Evolutionary conservation across 2,888 invertebrate species (phyloP).

Genomic region (Sinodicranocentrus sp.): DNA sequence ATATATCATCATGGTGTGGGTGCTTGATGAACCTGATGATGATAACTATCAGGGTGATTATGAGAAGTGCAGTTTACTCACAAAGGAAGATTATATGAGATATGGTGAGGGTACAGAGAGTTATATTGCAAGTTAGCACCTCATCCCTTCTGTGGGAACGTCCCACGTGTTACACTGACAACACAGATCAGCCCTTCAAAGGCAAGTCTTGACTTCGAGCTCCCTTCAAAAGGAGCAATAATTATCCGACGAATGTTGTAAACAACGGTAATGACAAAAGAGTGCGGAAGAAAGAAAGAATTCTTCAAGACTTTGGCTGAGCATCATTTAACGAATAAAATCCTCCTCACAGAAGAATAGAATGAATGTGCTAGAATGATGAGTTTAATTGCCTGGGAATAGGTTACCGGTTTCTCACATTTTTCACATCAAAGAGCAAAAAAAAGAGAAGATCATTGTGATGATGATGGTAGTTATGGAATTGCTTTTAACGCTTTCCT

Average conservation of each 20-base stretch:
- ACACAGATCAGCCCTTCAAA: slow-evolving; percentile 40
- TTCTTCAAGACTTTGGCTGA: no score
- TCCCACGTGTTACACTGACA: slow-evolving; percentile 61
- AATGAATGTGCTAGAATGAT: background rate
- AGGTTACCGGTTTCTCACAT: slow-evolving; percentile 66
- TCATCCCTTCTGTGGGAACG: slow-evolving; percentile 59
- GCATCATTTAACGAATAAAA: no score
- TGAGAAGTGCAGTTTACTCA: slow-evolving; percentile 42
- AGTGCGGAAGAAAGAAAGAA: slow-evolving; percentile 43
- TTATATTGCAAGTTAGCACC: slow-evolving; percentile 67
- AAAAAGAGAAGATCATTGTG: slow-evolving; percentile 17
- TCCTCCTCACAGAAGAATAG: slow-evolving; percentile 28
- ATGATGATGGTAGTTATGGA: slow-evolving; percentile 6
- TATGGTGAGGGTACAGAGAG: background rate
- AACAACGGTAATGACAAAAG: slow-evolving; percentile 65
- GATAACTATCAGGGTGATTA: slow-evolving; percentile 48
- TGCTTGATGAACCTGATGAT: slow-evolving; percentile 62
- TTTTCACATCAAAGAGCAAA: slow-evolving; percentile 24
- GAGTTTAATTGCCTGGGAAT: slow-evolving; percentile 62
- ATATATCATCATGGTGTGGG: slow-evolving; percentile 45
- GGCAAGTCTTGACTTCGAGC: background rate
- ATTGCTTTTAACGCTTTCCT: background rate
- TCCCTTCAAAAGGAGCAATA: slow-evolving; percentile 2
- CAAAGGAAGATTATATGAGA: slow-evolving; percentile 41
- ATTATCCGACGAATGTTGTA: slow-evolving; percentile 45